Evolutionary conservation across 2,113 vertebrate genomes (phyloP).

Genomic region (Calypte anna): DNA sequence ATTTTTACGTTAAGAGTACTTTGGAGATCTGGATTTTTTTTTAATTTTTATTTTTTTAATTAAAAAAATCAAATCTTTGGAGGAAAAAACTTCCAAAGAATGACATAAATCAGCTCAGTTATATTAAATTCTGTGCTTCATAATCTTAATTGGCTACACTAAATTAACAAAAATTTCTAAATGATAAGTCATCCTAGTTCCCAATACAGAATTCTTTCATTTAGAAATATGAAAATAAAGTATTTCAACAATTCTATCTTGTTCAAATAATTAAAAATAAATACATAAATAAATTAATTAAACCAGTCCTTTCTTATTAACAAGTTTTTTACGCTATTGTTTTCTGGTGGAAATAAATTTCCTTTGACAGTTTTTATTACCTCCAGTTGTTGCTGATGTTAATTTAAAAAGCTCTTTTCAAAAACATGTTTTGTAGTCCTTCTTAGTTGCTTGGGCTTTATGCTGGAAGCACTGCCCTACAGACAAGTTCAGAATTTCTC

Average conservation of each 20-base stretch:
- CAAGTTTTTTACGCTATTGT: neutral
- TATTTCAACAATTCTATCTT: neutral
- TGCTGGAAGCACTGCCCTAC: neutral
- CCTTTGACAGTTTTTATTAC: neutral
- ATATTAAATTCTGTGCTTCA: neutral
- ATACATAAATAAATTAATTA: neutral
- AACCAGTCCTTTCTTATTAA: neutral
- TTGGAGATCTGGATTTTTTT: neutral
- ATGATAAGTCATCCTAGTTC: neutral
- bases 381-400: neutral
- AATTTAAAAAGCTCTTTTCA: neutral
- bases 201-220: neutral
- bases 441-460: neutral
- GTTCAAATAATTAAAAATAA: neutral
- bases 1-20: neutral
- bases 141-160: neutral
- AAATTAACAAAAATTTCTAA: neutral
- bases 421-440: neutral
- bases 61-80: neutral
- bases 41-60: neutral
- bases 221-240: neutral
- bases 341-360: neutral
- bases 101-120: neutral
- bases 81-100: neutral
- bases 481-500: neutral